phyloP scores from a whole-genome alignment of 2,888 invertebrate genomes.

The Hydroisotoma schaefferi region DNA sequence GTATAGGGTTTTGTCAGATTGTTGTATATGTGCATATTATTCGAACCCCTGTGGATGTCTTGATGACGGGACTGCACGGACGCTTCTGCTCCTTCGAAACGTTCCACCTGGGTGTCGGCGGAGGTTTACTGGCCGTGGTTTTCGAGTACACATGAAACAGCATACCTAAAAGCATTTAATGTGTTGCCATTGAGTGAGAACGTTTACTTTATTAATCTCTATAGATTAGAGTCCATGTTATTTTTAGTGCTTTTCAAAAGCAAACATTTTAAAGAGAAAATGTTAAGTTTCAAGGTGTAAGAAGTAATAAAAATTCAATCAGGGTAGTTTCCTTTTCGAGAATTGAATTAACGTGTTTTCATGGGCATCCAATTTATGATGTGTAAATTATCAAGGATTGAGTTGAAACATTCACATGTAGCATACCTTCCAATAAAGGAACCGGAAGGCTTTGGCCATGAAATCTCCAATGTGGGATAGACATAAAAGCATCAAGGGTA shows the following conservation, averaged over 20 bases:
- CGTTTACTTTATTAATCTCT: too few species aligned
- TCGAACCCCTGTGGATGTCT: conserved; percentile 19
- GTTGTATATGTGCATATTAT: too few species aligned
- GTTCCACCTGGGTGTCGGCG: conserved; percentile 30
- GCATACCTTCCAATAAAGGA: conserved; percentile 78
- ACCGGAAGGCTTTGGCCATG: conserved; percentile 88
- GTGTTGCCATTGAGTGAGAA: too few species aligned
- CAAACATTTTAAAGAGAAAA: too few species aligned
- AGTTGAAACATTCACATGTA: neutral
- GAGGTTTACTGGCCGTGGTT: conserved; percentile 30
- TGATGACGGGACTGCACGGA: conserved; percentile 32
- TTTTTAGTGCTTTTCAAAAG: too few species aligned
- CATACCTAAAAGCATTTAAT: conserved; percentile 35
- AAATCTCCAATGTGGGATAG: conserved; percentile 90
- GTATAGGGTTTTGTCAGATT: too few species aligned
- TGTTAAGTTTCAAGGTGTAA: neutral
- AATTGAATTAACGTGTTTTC: neutral
- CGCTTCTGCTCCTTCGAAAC: conserved; percentile 43
- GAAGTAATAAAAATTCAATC: too few species aligned
- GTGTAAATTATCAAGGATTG: neutral
- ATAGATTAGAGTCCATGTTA: too few species aligned
- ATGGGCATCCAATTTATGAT: neutral
- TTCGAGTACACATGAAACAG: conserved; percentile 46
- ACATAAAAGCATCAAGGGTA: conserved; percentile 90
- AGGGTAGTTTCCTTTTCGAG: neutral